Percentiles rank a stretch among this genome's conserved stretches.
phyloP scores from a whole-genome alignment of 2,113 vertebrate genomes.

The Phalacrocorax carbo region DNA sequence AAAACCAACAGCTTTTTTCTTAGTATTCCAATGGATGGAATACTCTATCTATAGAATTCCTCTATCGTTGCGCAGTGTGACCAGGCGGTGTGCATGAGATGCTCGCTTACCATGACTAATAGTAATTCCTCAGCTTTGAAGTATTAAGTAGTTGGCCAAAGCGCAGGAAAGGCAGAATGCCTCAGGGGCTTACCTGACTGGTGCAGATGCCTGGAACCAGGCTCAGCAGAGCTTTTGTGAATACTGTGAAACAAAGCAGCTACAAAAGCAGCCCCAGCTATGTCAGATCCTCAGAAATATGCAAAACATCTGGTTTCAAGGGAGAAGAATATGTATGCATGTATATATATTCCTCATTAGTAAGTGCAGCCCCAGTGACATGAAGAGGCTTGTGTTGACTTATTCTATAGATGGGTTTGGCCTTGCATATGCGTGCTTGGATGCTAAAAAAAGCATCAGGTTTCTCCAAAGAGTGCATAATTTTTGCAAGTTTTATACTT shows the following conservation, averaged over 20 bases:
- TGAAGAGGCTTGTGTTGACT: not conserved
- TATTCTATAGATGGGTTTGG: not conserved
- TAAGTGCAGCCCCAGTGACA: not conserved
- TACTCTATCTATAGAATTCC: too few species aligned
- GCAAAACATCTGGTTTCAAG: not conserved
- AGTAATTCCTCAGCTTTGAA: not conserved
- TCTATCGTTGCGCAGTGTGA: not conserved
- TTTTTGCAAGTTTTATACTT: constrained; percentile 24
- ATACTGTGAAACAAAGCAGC: not conserved
- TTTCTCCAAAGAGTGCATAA: not conserved
- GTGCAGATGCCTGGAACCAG: not conserved
- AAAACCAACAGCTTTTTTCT: not conserved
- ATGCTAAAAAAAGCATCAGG: not conserved
- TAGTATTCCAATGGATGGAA: not conserved
- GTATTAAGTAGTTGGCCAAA: not conserved
- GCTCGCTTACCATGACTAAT: not conserved
- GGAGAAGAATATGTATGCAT: not conserved
- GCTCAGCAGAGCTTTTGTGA: not conserved
- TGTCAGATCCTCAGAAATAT: not conserved
- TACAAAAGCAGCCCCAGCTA: not conserved
- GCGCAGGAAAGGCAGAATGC: not conserved
- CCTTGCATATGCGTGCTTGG: not conserved
- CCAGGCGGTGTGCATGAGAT: not conserved
- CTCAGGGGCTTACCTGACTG: not conserved
- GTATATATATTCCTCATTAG: not conserved